Conservation (phyloP, 2,888 invertebrate species). For the Polyploca ridens region DNA sequence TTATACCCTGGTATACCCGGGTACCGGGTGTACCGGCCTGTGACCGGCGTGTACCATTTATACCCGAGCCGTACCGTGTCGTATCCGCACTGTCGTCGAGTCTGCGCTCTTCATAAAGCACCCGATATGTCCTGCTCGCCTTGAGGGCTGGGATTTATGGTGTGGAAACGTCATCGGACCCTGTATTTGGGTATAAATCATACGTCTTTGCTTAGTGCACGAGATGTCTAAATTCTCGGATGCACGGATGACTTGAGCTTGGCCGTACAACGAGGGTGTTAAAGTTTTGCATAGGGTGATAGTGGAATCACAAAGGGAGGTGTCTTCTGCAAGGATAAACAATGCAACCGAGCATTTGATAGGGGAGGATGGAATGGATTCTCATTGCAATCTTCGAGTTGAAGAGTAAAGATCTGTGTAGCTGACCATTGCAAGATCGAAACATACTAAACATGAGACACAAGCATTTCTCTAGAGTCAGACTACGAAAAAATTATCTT, state of each 20-base stretch:
- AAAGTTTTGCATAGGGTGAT: conserved; percentile 10
- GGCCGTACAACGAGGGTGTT: conserved; percentile 6
- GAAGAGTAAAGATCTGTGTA: not conserved
- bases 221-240: conserved; percentile 67
- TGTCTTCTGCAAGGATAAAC: not conserved
- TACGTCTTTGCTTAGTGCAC: conserved; percentile 72
- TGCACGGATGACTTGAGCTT: conserved; percentile 46
- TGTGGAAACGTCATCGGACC: conserved; percentile 80
- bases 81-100: conserved; percentile 71
- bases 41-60: conserved; percentile 44
- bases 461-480: too few relatives aligned
- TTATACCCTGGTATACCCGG: conserved; percentile 70
- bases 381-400: not conserved
- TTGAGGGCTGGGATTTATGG: conserved; percentile 82
- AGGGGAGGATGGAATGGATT: not conserved
- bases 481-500: too few relatives aligned
- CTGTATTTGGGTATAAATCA: conserved; percentile 79
- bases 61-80: conserved; percentile 28
- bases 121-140: conserved; percentile 75
- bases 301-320: not conserved
- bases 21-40: conserved; percentile 51
- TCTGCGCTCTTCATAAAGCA: conserved; percentile 76
- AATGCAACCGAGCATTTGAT: not conserved
- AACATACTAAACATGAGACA: too few relatives aligned
- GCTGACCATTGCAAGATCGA: too few relatives aligned